Base-by-base conservation (phyloP, 2,888 invertebrate species). In the Caenorhabditis macrosperma region DNA sequence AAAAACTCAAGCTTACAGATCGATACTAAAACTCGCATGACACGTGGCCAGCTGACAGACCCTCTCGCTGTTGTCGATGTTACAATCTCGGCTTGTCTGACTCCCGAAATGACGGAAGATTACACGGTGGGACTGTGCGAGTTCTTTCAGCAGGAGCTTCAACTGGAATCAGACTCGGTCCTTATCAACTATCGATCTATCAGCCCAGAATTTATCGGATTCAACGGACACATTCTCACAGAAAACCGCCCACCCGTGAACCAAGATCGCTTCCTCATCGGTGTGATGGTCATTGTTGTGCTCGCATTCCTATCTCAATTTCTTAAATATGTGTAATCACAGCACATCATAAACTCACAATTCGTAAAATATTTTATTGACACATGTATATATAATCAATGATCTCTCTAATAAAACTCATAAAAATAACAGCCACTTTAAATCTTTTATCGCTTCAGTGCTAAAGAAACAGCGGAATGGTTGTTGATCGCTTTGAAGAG, bases 121-220 rank as follows among this genome's bases (percentile, higher is more conserved):
- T 72, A 72, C 57, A 72, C 72, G 7, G 63, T 72, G 35, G 44
- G 63, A 1, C 44, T 72, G 0, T 72, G 72, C 35, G 72, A 72
- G 28, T 72, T 72, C 64, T 50, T 72, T 38, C 48, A 55, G 1
- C 20, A 63, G 9, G 72, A 72, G 7, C 57, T 72, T 1, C 10
- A 10, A 3, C 24, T 72, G 9, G 72, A 63, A 6, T 6, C 63
- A 3, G 72, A 72, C 64, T 22, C 57, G 30, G 64, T 72, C 0
- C 63, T 72, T 30, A 72, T 72, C 38, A 72, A 72, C 22, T 72
- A 72, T 30, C 63, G 72, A 20, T 64, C 72, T 20, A 46, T 72
- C 28, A 55, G 63, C 12, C 63, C 72, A 1, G 72, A 72, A 15
- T 15, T 72, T 3, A 72, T 72, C 20, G 72, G 72, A 24, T 72